Evolutionary conservation across 1,140 invertebrate genomes (phyloP), one percentile per base, ranked within the genome.

Genomic region (Macrobrachium rosenbergii): DNA sequence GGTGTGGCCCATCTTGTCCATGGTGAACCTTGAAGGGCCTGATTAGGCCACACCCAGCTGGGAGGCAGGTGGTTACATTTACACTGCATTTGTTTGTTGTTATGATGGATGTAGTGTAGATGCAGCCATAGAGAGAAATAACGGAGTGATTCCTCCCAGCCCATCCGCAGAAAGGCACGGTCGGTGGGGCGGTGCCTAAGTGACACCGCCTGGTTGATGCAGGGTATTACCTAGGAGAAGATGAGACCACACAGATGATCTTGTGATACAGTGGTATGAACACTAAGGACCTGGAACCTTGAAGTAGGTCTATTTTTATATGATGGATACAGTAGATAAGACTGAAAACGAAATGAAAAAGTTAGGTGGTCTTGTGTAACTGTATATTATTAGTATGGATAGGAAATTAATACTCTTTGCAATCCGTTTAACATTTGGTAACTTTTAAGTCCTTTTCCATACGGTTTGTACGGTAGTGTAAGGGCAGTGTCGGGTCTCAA

Each of bases 271-370:
- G 72, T 82, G 86, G 86, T 88, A 80, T 82, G 76, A 60, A 82
- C 75, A 60, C 76, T 76, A 82, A 82, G 86, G 86, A 88, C 86
- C 86, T 88, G 86, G 86, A 88, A 82, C 81, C 64, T 77, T 88
- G 86, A 88, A 64, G 86, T 83, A 82, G 86, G 86, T 88, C 86
- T 88, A 88, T 88, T 88, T 88, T 88, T 88, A 88, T 88, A 82
- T 75, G 52, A 85, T 88, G 86, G 86, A 88, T 88, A 88, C 72
- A 82, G 82, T 82, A 82, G 73, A 80, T 72, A 59, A 72, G 84
- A 82, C 82, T 43, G 58, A 88, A 88, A 19, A 60, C 62, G 78
- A 88, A 82, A 59, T 60, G 72, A 73, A 82, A 73, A 81, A 82
- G 75, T 58, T 88, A 83, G 81, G 76, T 82, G 86, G 86, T 88